Percentiles rank a stretch among this genome's conserved stretches.
phyloP scores from a whole-genome alignment of 1,140 invertebrate genomes.

The Pseudomyrmex flavicornis region DNA sequence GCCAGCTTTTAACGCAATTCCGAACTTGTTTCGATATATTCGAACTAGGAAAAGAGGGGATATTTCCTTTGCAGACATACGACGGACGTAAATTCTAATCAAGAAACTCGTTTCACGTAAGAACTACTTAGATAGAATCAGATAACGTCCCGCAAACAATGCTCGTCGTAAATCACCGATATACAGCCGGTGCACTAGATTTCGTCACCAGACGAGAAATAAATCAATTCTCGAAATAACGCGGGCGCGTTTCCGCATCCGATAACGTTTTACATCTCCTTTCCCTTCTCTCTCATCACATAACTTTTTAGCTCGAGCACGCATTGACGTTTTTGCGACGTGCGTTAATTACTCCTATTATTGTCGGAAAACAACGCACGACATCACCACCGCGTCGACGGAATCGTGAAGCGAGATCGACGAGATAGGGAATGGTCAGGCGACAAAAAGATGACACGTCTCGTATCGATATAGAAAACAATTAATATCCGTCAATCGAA shows the following conservation, averaged over 20 bases:
- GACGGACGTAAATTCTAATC: slow-evolving; percentile 63
- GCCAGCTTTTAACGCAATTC: slow-evolving; percentile 20
- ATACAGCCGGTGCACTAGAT: slow-evolving; percentile 67
- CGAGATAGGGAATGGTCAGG: too few species aligned
- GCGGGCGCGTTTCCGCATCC: slow-evolving; percentile 16
- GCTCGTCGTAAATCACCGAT: slow-evolving; percentile 70
- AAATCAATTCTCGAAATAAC: slow-evolving; percentile 68
- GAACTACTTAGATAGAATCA: slow-evolving; percentile 65
- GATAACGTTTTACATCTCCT: slow-evolving; percentile 20
- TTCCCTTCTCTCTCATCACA: slow-evolving; percentile 42
- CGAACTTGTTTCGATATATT: neutral
- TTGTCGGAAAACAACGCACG: slow-evolving; percentile 49
- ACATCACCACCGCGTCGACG: slow-evolving; percentile 37
- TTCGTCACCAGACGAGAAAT: slow-evolving; percentile 64
- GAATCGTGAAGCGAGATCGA: neutral
- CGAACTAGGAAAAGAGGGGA: neutral
- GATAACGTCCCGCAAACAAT: slow-evolving; percentile 71
- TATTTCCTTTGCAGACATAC: slow-evolving; percentile 9
- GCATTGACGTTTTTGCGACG: slow-evolving; percentile 52
- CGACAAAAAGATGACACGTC: neutral
- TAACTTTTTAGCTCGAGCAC: slow-evolving; percentile 43
- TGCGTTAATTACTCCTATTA: slow-evolving; percentile 70
- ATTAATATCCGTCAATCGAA: slow-evolving; percentile 69
- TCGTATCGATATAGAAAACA: slow-evolving; percentile 53
- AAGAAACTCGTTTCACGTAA: slow-evolving; percentile 57